Base-by-base conservation (phyloP, 1,140 invertebrate species). In the Mamestra configurata region DNA sequence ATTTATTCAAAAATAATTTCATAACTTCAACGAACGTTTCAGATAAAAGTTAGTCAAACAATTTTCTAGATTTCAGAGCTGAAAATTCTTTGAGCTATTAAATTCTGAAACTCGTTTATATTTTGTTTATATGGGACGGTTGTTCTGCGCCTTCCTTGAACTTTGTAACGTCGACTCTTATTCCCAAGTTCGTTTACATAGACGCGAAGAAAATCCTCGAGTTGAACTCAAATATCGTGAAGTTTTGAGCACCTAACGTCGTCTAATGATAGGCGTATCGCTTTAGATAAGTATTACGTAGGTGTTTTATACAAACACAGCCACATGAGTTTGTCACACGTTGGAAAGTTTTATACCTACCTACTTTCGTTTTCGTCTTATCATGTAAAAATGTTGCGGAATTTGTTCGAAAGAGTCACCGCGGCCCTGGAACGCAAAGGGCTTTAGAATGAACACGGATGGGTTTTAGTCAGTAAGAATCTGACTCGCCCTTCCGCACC, bases 11-110 rank as follows among this genome's bases (percentile, higher is more conserved):
- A 68, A 68, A 68, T 22, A 68, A 46, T 49, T 46, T 49, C 11
- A n/a, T 46, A 68, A 68, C 10, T 46, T 46, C 13, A 43, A 24
- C 37, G n/a, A 68, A 24, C 64, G 64, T 46, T 68, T 46, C 40
- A 68, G 64, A 68, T 18, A 49, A 20, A 27, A 68, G 35, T 68
- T 49, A 46, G 11, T 20, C 6, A 49, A 68, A 49, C 40, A 68
- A 68, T 27, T 68, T 68, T 68, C 64, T 46, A 68, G 40, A 46
- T 46, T n/a, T 68, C 59, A 64, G 59, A 64, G 31, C 59, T 68
- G 37, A 68, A 68, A 40, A 68, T 68, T 68, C 64, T 68, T 68
- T n/a, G 40, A 46, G 40, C 20, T 68, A 49, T 68, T 49, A 46
- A 68, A 49, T 68, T 68, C 1, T 68, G 20, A 49, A 68, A 68